Percentiles rank a stretch among this genome's conserved stretches.
These are phyloP conservation scores for Amblyornis subalaris DNA, from an alignment of 2,113 vertebrate genomes.

Conservation along the genomic window DNA sequence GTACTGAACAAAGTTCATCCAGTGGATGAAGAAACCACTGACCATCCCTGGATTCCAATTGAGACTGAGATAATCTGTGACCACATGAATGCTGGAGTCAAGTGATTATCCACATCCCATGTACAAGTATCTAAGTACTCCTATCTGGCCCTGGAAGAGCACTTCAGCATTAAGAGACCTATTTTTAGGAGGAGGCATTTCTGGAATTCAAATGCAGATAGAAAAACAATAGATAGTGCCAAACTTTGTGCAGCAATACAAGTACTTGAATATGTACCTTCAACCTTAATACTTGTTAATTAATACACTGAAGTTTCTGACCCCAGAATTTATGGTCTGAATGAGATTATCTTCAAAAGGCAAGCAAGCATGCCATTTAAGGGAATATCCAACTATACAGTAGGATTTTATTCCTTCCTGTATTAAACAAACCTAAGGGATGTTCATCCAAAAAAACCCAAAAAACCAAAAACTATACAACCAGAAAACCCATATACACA, in stretches of 20 bases:
- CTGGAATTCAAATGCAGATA: constrained; percentile 33
- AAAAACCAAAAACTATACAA: neutral
- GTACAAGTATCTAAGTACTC: constrained; percentile 12
- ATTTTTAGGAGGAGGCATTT: constrained; percentile 63
- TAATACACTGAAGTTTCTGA: neutral
- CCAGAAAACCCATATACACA: neutral
- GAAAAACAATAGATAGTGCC: neutral
- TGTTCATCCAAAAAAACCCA: neutral
- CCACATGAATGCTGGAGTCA: neutral
- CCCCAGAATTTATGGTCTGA: neutral
- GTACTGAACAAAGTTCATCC: neutral
- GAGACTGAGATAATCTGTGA: constrained; percentile 2
- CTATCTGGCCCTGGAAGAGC: constrained; percentile 33
- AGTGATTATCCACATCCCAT: neutral
- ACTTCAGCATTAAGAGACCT: constrained; percentile 28
- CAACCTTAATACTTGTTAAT: neutral
- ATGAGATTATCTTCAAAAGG: neutral
- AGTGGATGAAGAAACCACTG: neutral
- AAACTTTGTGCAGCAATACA: neutral
- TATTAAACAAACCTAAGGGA: neutral
- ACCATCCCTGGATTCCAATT: neutral
- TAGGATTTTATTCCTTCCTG: neutral
- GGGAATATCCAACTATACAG: neutral
- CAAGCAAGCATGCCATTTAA: neutral
- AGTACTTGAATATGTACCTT: neutral